Base-by-base conservation (phyloP, 2,888 invertebrate species). In the Parasteatoda lunata region DNA sequence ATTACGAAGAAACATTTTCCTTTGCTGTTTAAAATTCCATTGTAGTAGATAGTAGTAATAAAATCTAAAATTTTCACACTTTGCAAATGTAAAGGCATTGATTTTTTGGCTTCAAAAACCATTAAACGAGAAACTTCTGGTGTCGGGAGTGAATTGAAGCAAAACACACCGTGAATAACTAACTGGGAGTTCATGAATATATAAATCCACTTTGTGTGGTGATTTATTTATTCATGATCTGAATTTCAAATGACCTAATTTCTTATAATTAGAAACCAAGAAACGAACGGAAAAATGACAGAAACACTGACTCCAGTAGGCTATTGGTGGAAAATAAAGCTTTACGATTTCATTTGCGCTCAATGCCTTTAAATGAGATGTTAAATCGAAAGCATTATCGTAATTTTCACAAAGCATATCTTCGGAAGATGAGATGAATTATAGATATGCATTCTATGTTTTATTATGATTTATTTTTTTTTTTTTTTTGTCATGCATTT, bases 161-260 rank as follows among this genome's bases (percentile, higher is more conserved):
- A 66, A 65, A 80, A 80, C 80, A 80, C 51, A 65, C 73, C 71
- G 69, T 73, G 84, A 84, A 78, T 84, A 84, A 73, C 78, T 78
- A 84, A 84, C 77, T 75, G 78, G 68, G 45, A 48, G 78, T 47
- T 52, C 72, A 80, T 86, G 85, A 86, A 86, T 80, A 71, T 72
- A 71, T 86, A 77, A 77, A 75, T 51, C 64, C 75, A 70, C 79
- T 75, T 64, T 84, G 79, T 75, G 78, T 72, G 71, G 66, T 54
- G 73, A 80, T 81, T 75, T 59, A 75, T 81, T 75, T 72, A 80
- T 75, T 81, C 54, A 80, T 68, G 64, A 51, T 54, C 66, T 54
- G 79, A 71, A 80, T 81, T 77, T 76, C 51, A 52, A 80, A 80
- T 80, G 71, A 68, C 71, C 76, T 86, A 71, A 77, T 86, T 86